Evolutionary conservation across 2,888 invertebrate species (phyloP), one percentile per base, ranked within the genome.

Genomic region (Ectobius pallidus): DNA sequence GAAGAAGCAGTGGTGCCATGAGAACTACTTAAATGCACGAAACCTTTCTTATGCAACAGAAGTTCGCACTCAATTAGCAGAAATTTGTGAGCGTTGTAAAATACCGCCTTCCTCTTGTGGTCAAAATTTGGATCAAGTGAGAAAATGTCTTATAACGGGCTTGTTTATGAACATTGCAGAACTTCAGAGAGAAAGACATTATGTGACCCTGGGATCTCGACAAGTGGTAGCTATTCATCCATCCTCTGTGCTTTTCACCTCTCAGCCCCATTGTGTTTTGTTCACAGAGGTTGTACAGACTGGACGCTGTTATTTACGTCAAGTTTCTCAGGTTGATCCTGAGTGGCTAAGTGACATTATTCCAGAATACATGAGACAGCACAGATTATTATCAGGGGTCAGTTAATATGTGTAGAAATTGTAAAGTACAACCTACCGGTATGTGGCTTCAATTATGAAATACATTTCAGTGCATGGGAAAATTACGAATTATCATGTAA

Each of bases 201-300:
- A 93, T 80, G 80, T 88, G 73, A 90, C 91, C 69, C 88, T 92
- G 75, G 85, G 85, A 63, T 87, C 87, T 70, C 85, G 89, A 77
- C 89, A 91, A 84, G 87, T 87, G 52, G 94, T 95, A 11, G 84
- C 87, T 74, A 91, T 97, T 78, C 97, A 97, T 85, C 97, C 97
- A 0, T 92, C 92, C 44, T 92, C 94, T 63, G 88, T 89, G 32
- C 84, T 97, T 63, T 90, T 92, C 73, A 87, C 89, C 61, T 86
- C 88, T 73, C 90, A 91, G 72, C 91, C 94, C 6, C 88, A 89
- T 22, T 88, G 91, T 74, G 87, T 97, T 0, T 80, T 95, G 68
- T 97, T 92, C 83, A 91, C 92, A 0, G 97, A 97, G 85, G 87
- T 97, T 61, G 89, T 96, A n/a, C 90, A 92, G 79, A 96, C 97